Evolutionary conservation across 2,113 vertebrate species (phyloP).

Genomic region (Panthera uncia): DNA sequence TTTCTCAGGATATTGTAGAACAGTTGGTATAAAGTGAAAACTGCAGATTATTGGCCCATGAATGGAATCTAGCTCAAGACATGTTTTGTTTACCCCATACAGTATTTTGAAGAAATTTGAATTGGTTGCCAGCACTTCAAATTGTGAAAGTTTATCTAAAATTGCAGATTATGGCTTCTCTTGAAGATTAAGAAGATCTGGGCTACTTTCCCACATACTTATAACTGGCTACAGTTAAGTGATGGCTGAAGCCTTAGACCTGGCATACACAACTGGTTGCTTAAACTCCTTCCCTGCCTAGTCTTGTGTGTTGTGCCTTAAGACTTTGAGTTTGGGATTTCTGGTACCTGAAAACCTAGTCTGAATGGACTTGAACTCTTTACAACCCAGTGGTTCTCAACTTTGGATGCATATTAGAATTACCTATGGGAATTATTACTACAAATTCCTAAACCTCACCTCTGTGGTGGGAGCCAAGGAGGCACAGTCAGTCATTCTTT

Average conservation of each 20-base stretch:
- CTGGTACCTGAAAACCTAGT: neutral
- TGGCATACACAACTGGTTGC: too few species aligned
- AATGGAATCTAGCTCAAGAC: neutral
- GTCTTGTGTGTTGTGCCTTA: neutral
- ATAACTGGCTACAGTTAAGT: neutral
- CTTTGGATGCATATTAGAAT: neutral
- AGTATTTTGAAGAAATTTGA: constrained; percentile 45
- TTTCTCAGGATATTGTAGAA: neutral
- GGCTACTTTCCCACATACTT: neutral
- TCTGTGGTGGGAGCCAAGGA: accelerated
- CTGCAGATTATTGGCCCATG: constrained; percentile 7
- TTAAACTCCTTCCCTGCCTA: neutral
- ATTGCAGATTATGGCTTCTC: neutral
- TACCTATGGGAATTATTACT: neutral
- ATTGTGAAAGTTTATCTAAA: constrained; percentile 19
- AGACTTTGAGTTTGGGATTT: neutral
- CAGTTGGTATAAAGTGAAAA: constrained; percentile 13
- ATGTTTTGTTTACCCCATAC: neutral
- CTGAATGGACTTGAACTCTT: neutral
- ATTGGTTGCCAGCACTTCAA: constrained; percentile 23
- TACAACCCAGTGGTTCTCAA: neutral
- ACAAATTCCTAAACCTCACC: neutral
- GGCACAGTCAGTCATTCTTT: neutral
- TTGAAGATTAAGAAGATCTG: neutral
- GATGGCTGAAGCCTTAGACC: neutral